phyloP scores from a whole-genome alignment of 1,140 invertebrate genomes.

The Nephotettix cincticeps region DNA sequence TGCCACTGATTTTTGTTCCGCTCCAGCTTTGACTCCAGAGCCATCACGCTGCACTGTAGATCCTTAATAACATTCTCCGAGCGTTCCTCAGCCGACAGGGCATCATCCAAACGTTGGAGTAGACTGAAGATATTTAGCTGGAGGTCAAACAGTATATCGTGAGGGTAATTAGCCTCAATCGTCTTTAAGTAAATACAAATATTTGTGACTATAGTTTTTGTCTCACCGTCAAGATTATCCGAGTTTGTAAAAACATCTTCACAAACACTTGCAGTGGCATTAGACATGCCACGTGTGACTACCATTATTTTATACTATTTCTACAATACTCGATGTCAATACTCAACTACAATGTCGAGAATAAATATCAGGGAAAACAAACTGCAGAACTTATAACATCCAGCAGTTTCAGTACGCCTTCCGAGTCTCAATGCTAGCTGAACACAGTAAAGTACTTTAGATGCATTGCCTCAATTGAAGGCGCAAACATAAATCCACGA shows the following conservation, averaged over 20 bases:
- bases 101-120: background rate
- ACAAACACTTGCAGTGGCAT: background rate
- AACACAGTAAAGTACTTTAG: too few species aligned
- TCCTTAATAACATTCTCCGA: background rate
- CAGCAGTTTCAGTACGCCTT: too few species aligned
- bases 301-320: background rate
- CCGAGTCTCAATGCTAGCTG: too few species aligned
- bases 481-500: background rate
- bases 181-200: background rate
- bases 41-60: too few species aligned
- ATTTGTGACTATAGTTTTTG: background rate
- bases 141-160: background rate
- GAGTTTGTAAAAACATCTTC: background rate
- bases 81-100: background rate
- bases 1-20: too few species aligned
- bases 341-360: background rate
- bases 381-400: too few species aligned
- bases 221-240: background rate
- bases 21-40: too few species aligned
- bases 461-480: too few species aligned
- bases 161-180: background rate
- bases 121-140: background rate
- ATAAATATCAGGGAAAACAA: too few species aligned
- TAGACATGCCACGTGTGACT: background rate
- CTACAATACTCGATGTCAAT: background rate